Conservation (phyloP, 2,888 invertebrate species). For the Nemurella pictetii region DNA sequence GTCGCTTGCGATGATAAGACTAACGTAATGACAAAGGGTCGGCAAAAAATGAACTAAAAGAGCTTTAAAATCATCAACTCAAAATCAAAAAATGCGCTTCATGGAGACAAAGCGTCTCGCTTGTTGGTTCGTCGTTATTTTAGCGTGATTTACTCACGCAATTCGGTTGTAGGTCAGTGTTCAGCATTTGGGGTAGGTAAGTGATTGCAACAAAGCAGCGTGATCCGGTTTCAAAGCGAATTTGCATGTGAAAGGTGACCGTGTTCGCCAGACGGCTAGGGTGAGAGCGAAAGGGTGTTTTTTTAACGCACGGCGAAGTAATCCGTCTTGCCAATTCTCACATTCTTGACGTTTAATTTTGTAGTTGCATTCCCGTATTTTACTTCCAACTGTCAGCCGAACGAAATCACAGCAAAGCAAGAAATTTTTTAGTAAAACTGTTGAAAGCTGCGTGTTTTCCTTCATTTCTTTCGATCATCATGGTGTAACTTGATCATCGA, state of each 20-base stretch:
- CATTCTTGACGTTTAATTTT: background rate
- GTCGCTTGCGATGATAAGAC: too few relatives aligned
- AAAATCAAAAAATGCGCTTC: background rate
- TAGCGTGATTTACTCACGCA: background rate
- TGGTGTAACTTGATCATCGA: background rate
- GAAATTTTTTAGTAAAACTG: too few relatives aligned
- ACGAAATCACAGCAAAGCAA: background rate
- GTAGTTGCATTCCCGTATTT: too few relatives aligned
- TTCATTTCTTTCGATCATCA: background rate
- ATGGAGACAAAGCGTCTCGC: background rate
- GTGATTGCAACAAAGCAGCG: conserved; percentile 5
- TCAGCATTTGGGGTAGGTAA: conserved; percentile 1
- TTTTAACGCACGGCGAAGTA: background rate
- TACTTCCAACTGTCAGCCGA: background rate
- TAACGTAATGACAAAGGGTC: background rate
- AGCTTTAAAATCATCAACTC: background rate
- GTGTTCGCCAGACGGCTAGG: background rate
- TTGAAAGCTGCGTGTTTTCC: background rate
- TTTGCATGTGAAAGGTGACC: conserved; percentile 23
- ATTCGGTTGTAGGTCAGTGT: background rate
- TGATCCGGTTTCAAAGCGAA: conserved; percentile 14
- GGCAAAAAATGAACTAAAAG: background rate
- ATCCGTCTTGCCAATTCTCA: conserved; percentile 1
- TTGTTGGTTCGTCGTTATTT: background rate
- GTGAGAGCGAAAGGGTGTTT: background rate